These are phyloP conservation scores for Petrocephalus zakoni DNA, from an alignment of 2,113 vertebrate species.

Conservation along the genomic window DNA sequence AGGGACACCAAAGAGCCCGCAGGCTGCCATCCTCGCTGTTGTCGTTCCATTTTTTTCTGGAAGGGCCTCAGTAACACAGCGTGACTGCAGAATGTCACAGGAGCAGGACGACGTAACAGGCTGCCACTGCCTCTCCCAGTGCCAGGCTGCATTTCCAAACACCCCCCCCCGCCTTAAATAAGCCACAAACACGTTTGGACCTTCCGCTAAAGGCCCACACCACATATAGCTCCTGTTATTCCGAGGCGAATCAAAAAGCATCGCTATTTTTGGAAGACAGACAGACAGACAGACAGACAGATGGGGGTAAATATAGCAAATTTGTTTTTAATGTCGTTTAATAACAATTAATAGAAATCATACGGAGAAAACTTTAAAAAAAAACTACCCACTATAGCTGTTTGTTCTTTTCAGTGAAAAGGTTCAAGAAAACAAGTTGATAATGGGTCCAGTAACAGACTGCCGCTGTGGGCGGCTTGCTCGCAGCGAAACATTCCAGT, in stretches of 20 bases:
- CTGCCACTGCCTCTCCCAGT: neutral
- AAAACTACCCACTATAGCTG: neutral
- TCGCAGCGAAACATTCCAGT: neutral
- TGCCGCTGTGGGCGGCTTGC: neutral
- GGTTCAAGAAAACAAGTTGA: neutral
- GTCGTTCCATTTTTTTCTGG: neutral
- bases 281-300: neutral
- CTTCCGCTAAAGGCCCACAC: neutral
- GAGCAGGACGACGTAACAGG: neutral
- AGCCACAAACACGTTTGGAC: neutral
- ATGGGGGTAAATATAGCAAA: neutral
- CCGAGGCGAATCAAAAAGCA: neutral
- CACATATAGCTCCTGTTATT: constrained; percentile 2
- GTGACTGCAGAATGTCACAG: neutral
- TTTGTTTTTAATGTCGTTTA: neutral
- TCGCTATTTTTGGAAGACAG: neutral
- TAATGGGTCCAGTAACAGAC: neutral
- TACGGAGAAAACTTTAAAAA: too few species aligned
- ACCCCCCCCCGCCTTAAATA: neutral
- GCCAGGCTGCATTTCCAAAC: neutral
- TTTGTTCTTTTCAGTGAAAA: neutral
- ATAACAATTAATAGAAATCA: neutral
- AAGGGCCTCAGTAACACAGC: neutral
- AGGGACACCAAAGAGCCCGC: too few species aligned
- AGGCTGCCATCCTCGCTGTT: neutral